These are phyloP conservation scores for Eledona agricola DNA, from an alignment of 2,888 invertebrate genomes.

Conservation along the genomic window DNA sequence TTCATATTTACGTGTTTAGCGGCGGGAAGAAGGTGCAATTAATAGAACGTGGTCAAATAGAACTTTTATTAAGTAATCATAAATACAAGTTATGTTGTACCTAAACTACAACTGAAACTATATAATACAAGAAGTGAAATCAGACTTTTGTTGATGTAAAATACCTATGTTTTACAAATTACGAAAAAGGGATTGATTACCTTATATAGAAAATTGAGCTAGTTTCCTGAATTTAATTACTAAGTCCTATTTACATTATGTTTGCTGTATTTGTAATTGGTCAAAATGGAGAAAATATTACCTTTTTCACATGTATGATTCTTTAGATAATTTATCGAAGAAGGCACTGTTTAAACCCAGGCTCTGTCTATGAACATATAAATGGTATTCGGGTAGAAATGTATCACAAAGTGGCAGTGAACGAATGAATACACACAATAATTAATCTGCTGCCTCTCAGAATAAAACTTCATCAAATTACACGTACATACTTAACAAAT, in stretches of 20 bases:
- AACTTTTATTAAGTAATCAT: constrained; percentile 50
- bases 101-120: constrained; percentile 43
- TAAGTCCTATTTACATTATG: constrained; percentile 45
- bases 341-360: constrained; percentile 58
- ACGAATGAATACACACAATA: constrained; percentile 30
- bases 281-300: constrained; percentile 58
- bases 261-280: constrained; percentile 47
- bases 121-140: constrained; percentile 50
- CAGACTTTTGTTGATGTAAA: constrained; percentile 51
- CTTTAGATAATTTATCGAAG: constrained; percentile 51
- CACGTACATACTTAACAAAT: constrained; percentile 27
- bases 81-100: constrained; percentile 51
- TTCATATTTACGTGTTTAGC: no score
- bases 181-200: constrained; percentile 34
- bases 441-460: constrained; percentile 25
- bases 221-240: constrained; percentile 45
- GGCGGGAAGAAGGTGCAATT: no score
- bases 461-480: constrained; percentile 11
- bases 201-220: constrained; percentile 55
- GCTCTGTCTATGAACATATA: constrained; percentile 47
- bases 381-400: constrained; percentile 53
- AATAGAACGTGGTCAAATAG: constrained; percentile 26
- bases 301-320: constrained; percentile 42
- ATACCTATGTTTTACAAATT: constrained; percentile 34
- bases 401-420: constrained; percentile 59